Conservation (phyloP, 2,113 vertebrate species). For the Siphamia tubifer region DNA sequence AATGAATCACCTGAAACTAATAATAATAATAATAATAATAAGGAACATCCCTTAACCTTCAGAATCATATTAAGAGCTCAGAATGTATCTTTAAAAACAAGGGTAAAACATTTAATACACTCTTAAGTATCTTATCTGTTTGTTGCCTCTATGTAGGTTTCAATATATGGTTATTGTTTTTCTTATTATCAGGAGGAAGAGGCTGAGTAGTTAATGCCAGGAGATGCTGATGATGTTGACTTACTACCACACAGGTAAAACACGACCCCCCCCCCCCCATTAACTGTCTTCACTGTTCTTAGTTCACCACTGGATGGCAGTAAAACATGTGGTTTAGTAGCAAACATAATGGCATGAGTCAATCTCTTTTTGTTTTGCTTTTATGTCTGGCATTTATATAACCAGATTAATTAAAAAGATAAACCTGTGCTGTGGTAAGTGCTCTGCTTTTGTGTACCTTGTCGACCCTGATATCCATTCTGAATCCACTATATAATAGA, state of each 20-base stretch:
- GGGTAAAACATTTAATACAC: no score
- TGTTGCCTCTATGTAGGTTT: neutral
- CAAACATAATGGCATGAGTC: neutral
- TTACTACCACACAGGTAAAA: conserved; percentile 58
- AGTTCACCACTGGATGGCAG: conserved; percentile 62
- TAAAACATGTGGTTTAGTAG: neutral
- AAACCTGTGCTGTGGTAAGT: neutral
- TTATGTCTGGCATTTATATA: conserved; percentile 25
- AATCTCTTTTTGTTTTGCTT: neutral
- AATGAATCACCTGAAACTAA: neutral
- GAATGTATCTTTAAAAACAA: no score
- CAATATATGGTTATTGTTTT: neutral
- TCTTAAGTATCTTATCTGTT: neutral
- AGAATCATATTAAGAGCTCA: no score
- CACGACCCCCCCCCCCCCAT: no score
- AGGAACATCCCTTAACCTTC: no score
- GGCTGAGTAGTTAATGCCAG: conserved; percentile 55
- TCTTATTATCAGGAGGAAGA: conserved; percentile 66
- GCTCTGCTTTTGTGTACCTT: conserved; percentile 1
- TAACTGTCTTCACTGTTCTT: neutral
- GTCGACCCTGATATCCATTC: conserved; percentile 28
- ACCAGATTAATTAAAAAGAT: conserved; percentile 45
- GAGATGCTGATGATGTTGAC: neutral
- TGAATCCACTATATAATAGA: conserved; percentile 4
- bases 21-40: no score